Conservation (phyloP, 2,888 invertebrate species). For the Acanthopleura granulata region DNA sequence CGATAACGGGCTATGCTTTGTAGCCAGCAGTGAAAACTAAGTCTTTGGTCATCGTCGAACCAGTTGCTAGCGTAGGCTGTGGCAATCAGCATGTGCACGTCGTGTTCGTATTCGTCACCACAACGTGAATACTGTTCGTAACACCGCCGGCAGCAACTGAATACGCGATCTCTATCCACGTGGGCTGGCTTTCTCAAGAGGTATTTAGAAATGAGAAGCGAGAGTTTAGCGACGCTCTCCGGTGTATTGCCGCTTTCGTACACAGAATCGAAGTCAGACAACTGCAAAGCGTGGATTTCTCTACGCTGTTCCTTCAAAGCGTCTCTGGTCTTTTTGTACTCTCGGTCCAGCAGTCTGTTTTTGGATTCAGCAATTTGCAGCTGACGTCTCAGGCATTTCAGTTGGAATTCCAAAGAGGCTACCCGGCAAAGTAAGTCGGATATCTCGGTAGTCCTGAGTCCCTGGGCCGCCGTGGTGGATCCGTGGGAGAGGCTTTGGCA, state of each 20-base stretch:
- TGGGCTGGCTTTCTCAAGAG: conserved; percentile 54
- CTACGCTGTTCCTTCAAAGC: conserved; percentile 50
- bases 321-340: conserved; percentile 49
- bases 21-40: conserved; percentile 57
- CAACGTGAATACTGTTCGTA: conserved; percentile 55
- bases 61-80: conserved; percentile 64
- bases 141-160: conserved; percentile 53
- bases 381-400: conserved; percentile 54
- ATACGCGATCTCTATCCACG: conserved; percentile 54
- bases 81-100: conserved; percentile 66
- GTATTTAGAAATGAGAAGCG: conserved; percentile 53
- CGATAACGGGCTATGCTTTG: conserved; percentile 49
- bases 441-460: conserved; percentile 32
- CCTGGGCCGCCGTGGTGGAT: neutral
- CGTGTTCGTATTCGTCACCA: conserved; percentile 50
- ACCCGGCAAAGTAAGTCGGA: conserved; percentile 54
- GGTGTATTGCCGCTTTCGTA: conserved; percentile 58
- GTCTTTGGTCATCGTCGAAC: conserved; percentile 56
- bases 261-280: conserved; percentile 52
- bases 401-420: conserved; percentile 54
- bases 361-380: conserved; percentile 56
- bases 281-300: conserved; percentile 46
- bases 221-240: conserved; percentile 54
- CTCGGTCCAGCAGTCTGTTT: conserved; percentile 54
- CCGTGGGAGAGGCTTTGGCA: neutral